phyloP scores from a whole-genome alignment of 2,797 vertebrate genomes.

The Scyliorhinus canicula region DNA sequence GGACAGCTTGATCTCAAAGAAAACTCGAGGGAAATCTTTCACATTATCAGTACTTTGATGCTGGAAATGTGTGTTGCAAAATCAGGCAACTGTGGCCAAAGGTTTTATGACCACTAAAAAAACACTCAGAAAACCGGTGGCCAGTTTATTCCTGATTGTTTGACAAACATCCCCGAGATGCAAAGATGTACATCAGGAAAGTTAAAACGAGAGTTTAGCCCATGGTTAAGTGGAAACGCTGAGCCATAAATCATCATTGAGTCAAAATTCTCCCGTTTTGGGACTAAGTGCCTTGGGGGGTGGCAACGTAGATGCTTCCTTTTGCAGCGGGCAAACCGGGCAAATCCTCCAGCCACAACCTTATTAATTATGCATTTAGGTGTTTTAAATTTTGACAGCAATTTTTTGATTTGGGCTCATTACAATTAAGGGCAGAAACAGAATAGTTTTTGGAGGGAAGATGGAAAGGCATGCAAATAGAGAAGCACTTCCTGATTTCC shows the following conservation, averaged over 20 bases:
- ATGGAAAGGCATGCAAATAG: background rate
- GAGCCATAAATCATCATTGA: background rate
- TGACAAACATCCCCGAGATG: background rate
- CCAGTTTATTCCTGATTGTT: background rate
- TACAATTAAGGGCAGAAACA: background rate
- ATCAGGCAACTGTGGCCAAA: no score
- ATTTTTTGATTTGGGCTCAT: background rate
- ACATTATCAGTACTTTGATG: background rate
- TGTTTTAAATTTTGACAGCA: background rate
- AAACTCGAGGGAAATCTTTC: background rate
- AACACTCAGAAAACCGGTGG: background rate
- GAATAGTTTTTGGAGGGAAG: background rate
- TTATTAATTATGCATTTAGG: no score
- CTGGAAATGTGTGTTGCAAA: background rate
- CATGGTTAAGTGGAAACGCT: background rate
- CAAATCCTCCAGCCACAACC: no score
- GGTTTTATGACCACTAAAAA: background rate
- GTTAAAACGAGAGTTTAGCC: background rate
- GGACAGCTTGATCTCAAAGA: background rate
- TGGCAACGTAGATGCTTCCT: no score
- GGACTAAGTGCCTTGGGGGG: no score
- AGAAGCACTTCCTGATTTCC: background rate
- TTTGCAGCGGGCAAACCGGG: no score
- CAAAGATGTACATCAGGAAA: background rate
- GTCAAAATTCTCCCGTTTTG: background rate